Conservation (phyloP, 2,797 vertebrate genomes). For the Thamnophis elegans region DNA sequence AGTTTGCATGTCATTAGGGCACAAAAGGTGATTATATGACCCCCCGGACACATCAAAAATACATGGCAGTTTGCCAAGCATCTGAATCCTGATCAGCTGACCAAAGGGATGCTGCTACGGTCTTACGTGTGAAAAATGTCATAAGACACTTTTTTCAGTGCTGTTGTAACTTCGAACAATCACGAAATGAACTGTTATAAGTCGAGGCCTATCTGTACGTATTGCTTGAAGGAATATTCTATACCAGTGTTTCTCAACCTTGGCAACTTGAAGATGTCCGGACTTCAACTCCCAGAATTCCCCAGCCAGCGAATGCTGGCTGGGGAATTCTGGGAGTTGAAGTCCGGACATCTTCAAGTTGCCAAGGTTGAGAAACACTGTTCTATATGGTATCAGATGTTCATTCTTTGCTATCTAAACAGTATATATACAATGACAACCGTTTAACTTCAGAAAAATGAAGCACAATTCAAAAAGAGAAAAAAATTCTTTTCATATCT, state of each 20-base stretch:
- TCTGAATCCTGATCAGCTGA: too few relatives aligned
- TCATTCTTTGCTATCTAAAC: neutral
- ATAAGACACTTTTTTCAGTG: too few relatives aligned
- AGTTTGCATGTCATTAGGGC: neutral
- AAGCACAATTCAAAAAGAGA: neutral
- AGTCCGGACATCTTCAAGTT: too few relatives aligned
- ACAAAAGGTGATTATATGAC: neutral
- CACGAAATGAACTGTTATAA: neutral
- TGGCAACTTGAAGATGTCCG: too few relatives aligned
- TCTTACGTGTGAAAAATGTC: neutral
- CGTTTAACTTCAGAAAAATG: neutral
- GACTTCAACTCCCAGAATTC: too few relatives aligned
- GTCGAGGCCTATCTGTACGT: neutral
- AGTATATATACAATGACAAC: neutral
- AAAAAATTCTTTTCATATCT: neutral
- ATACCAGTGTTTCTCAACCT: too few relatives aligned
- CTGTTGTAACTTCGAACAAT: too few relatives aligned
- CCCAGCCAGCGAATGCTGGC: too few relatives aligned
- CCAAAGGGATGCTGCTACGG: too few relatives aligned
- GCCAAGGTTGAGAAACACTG: too few relatives aligned
- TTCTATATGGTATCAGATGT: neutral
- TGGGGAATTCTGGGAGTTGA: too few relatives aligned
- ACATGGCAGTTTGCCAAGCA: neutral
- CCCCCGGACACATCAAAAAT: neutral
- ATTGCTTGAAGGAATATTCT: neutral